These are phyloP conservation scores for Stratiolaelaps scimitus DNA, from an alignment of 1,140 invertebrate genomes.

Conservation along the genomic window DNA sequence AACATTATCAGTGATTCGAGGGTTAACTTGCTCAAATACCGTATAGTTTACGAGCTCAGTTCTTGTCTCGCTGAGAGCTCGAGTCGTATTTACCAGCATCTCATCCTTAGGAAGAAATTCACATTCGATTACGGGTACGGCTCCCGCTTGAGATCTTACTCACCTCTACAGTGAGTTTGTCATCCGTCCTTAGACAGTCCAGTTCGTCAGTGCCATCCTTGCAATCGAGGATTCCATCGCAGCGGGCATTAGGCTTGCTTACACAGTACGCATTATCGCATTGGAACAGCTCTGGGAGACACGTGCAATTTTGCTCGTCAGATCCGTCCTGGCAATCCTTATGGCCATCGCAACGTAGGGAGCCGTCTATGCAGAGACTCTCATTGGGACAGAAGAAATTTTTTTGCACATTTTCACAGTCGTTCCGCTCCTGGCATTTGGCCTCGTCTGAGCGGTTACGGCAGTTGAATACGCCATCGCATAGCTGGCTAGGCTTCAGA, in stretches of 20 bases:
- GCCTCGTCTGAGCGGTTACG: constrained; percentile 6
- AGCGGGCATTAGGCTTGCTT: constrained; percentile 13
- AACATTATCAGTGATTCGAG: too few species aligned
- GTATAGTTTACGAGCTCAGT: too few species aligned
- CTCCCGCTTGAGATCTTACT: neutral
- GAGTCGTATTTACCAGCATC: too few species aligned
- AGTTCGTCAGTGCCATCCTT: constrained; percentile 17
- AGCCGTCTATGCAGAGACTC: constrained; percentile 9
- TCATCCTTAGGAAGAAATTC: too few species aligned
- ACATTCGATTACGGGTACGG: too few species aligned
- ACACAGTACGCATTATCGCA: constrained; percentile 23
- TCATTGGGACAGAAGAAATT: constrained; percentile 20
- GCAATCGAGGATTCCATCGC: constrained; percentile 23
- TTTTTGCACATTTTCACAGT: constrained; percentile 25
- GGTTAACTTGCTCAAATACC: too few species aligned
- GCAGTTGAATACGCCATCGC: constrained; percentile 22
- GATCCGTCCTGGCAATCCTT: constrained; percentile 20
- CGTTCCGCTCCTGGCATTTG: constrained; percentile 11
- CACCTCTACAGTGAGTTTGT: constrained; percentile 8
- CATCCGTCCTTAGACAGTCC: constrained; percentile 17
- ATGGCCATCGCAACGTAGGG: constrained; percentile 6
- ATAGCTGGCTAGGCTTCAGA: constrained; percentile 10
- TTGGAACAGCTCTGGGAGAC: constrained; percentile 15
- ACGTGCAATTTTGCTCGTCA: constrained; percentile 15
- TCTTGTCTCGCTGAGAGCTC: too few species aligned